phyloP scores from a whole-genome alignment of 2,113 vertebrate genomes.

The Poecile atricapillus region DNA sequence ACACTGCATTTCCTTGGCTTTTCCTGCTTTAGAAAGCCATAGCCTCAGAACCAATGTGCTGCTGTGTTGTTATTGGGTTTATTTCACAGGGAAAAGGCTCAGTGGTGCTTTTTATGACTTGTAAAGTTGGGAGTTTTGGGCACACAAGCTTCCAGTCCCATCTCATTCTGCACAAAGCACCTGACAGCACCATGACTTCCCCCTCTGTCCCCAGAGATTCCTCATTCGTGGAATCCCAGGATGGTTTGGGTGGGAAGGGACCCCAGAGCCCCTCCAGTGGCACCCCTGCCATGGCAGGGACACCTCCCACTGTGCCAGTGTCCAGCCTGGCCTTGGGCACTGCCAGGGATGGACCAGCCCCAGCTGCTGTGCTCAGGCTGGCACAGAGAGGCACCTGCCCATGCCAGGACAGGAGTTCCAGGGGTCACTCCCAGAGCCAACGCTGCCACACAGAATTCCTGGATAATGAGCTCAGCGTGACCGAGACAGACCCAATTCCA shows the following conservation, averaged over 20 bases:
- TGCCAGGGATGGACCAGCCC: too few relatives aligned
- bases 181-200: rapidly evolving
- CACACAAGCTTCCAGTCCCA: rapidly evolving
- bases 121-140: neutral
- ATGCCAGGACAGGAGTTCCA: too few relatives aligned
- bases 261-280: rapidly evolving
- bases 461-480: too few relatives aligned
- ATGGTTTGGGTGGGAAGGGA: rapidly evolving
- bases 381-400: too few relatives aligned
- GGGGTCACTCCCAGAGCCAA: too few relatives aligned
- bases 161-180: neutral
- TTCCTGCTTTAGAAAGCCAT: rapidly evolving
- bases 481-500: too few relatives aligned
- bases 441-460: too few relatives aligned
- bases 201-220: neutral
- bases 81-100: neutral
- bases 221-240: rapidly evolving
- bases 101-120: neutral
- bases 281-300: neutral
- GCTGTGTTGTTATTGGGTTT: rapidly evolving
- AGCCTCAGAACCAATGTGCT: rapidly evolving
- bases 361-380: too few relatives aligned
- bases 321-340: neutral
- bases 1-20: neutral
- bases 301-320: neutral